Evolutionary conservation across 2,797 vertebrate genomes (phyloP).

Genomic region (Pangasius larnaudii): DNA sequence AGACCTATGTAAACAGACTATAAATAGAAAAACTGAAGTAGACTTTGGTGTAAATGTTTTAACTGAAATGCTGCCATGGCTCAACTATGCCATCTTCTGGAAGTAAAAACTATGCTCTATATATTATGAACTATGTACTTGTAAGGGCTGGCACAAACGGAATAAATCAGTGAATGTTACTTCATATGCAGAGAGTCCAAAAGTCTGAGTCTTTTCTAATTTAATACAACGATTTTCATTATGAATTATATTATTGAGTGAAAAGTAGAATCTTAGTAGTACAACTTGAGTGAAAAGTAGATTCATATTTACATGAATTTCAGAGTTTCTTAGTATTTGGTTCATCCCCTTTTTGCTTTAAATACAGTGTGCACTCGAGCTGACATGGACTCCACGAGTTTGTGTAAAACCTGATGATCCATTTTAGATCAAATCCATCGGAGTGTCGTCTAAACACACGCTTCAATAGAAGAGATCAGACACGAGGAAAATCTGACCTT

Average conservation of each 20-base stretch:
- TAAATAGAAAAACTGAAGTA: background rate
- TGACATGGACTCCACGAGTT: background rate
- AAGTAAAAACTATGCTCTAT: background rate
- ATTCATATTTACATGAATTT: background rate
- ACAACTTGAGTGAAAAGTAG: background rate
- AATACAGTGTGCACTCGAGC: background rate
- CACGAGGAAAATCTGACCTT: background rate
- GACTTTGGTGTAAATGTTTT: background rate
- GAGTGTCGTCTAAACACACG: background rate
- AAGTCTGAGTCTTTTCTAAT: background rate
- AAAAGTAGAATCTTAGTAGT: background rate
- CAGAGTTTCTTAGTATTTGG: background rate
- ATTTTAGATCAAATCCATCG: background rate
- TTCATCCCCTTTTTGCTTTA: background rate
- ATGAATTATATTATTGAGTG: background rate
- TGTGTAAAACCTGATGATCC: background rate
- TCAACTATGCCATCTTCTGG: slow-evolving; percentile 53
- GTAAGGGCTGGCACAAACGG: background rate
- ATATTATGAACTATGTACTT: background rate
- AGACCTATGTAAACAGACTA: background rate
- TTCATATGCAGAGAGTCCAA: background rate
- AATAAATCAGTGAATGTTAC: background rate
- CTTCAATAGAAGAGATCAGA: background rate
- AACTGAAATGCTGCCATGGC: slow-evolving; percentile 10
- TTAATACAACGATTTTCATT: background rate